Percentiles rank a stretch among this genome's conserved stretches.
phyloP scores from a whole-genome alignment of 1,140 invertebrate species.

The Protaetia brevitarsis region DNA sequence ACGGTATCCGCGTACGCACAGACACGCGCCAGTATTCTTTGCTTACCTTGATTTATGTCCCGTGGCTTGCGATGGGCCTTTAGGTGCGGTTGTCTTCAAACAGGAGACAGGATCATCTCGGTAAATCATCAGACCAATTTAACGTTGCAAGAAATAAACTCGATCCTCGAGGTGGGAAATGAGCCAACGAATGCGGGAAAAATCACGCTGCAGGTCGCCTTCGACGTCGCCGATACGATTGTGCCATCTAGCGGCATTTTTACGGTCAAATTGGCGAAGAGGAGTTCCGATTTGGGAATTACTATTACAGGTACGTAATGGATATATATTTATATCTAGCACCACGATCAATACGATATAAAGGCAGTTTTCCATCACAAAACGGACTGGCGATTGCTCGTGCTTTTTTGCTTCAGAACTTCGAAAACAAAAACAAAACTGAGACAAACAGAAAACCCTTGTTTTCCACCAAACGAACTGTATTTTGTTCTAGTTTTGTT shows the following conservation, averaged over 20 bases:
- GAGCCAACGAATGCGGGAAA: constrained; percentile 39
- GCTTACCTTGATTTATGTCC: constrained; percentile 1
- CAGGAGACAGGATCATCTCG: constrained; percentile 77
- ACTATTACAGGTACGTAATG: constrained; percentile 70
- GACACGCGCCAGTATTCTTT: too few species aligned
- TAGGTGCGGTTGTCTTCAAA: constrained; percentile 73
- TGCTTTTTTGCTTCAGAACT: too few species aligned
- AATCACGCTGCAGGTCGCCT: constrained; percentile 73
- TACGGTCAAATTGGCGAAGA: constrained; percentile 82
- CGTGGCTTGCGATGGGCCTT: neutral
- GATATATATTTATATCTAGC: neutral
- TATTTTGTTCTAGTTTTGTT: too few species aligned
- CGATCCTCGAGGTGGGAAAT: constrained; percentile 51
- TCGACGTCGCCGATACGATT: constrained; percentile 90
- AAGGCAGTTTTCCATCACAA: too few species aligned
- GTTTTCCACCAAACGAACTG: too few species aligned
- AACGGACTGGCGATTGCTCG: too few species aligned
- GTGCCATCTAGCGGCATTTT: constrained; percentile 87
- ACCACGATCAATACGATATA: too few species aligned
- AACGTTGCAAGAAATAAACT: constrained; percentile 52
- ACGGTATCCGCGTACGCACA: too few species aligned
- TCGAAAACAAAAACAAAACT: too few species aligned
- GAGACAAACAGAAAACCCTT: too few species aligned
- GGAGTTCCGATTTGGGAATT: constrained; percentile 75
- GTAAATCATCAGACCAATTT: constrained; percentile 71